phyloP scores from a whole-genome alignment of 1,140 invertebrate species.

The Neodiprion lecontei region DNA sequence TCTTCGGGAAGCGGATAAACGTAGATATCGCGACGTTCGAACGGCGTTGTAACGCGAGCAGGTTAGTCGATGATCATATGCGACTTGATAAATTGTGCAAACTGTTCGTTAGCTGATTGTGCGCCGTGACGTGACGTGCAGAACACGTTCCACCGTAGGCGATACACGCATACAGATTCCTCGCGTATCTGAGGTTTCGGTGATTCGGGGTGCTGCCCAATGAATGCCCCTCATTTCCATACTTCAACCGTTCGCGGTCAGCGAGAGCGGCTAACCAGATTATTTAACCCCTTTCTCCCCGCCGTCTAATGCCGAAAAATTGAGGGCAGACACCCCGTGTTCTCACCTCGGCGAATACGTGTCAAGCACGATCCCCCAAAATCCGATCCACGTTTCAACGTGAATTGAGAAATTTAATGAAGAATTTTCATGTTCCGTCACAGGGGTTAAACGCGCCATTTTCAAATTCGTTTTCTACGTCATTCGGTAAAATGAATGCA shows the following conservation, averaged over 20 bases:
- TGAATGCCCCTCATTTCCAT: conserved; percentile 2
- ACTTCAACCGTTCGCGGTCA: background rate
- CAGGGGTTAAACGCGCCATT: too few species aligned
- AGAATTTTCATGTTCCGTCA: too few species aligned
- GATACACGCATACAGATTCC: background rate
- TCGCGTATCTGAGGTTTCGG: background rate
- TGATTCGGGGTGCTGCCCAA: background rate
- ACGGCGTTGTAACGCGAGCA: background rate
- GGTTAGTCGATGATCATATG: background rate
- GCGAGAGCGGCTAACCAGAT: background rate
- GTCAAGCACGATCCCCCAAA: background rate
- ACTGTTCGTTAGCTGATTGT: conserved; percentile 1
- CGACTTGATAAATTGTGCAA: conserved; percentile 1
- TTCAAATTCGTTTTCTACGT: too few species aligned
- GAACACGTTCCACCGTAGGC: background rate
- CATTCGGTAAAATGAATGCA: too few species aligned
- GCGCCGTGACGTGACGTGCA: background rate
- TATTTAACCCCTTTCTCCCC: background rate
- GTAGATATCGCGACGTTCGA: background rate
- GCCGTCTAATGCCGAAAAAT: background rate
- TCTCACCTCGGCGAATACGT: background rate
- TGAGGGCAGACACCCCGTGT: background rate
- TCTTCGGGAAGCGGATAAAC: too few species aligned
- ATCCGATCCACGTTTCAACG: too few species aligned
- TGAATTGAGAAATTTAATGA: too few species aligned